Evolutionary conservation across 2,888 invertebrate species (phyloP), one percentile per base, ranked within the genome.

Genomic region (Mesoligia furuncula): DNA sequence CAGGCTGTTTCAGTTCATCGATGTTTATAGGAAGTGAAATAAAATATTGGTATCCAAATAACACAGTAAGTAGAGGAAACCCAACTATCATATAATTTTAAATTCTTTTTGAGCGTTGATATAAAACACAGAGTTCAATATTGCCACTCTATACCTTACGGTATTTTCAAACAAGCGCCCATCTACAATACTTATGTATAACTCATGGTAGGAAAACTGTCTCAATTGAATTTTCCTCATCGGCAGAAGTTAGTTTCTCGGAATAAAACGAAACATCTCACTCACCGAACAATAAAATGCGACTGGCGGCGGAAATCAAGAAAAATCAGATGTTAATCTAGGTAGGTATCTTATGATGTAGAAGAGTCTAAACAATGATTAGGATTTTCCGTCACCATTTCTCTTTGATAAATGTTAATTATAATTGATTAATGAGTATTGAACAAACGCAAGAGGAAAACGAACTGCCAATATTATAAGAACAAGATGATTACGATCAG

Each of bases 371-470:
- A 62, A 57, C 24, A 48, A 62, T 17, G 11, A 48, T 64, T 67
- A n/a, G 8, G 2, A 77, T 62, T 54, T 79, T 64, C 27, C 45
- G 36, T 65, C n/a, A 42, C n/a, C 39, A 82, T 76, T 77, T 79
- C 57, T 75, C 65, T 65, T 69, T 20, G 36, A 77, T 70, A 54
- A 45, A 79, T 75, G 59, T 39, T 57, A 72, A 71, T 74, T 67
- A 75, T 75, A 75, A 67, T 72, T 80, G 74, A 88, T 80, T 75
- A 87, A 82, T 69, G 75, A 82, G 73, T 77, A 73, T 65, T 70
- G 75, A 79, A 68, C 57, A 74, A 72, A 51, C 64, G 39, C 39
- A 75, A 42, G 81, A 87, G 87, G 87, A 86, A 87, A 85, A 79
- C 75, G 31, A 73, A 71, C 48, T 79, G 77, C 69, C 75, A 74